Conservation (phyloP, 53 echinoderm and acorn worm genomes). For the Temnopleurus reevesii region DNA sequence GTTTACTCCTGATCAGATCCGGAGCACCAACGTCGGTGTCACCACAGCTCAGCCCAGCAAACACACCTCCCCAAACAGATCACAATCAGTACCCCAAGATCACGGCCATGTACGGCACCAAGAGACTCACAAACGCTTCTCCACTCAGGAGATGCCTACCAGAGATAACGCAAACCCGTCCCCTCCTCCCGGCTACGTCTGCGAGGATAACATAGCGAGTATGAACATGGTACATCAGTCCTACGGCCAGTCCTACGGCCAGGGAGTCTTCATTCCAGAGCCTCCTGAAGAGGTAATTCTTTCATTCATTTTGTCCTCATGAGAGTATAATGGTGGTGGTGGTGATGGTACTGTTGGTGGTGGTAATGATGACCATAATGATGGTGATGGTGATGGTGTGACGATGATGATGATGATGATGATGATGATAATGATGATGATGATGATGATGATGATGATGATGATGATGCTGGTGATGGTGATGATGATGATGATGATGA, state of each 20-base stretch:
- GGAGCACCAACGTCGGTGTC: neutral
- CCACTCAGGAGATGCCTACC: slow-evolving; percentile 72
- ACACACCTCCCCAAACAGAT: slow-evolving; percentile 39
- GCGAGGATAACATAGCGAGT: neutral
- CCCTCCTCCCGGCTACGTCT: slow-evolving; percentile 75
- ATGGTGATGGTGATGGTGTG: no score
- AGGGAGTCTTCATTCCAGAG: slow-evolving; percentile 79
- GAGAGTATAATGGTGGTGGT: no score
- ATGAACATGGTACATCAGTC: neutral
- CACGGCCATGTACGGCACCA: neutral
- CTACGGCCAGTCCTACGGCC: slow-evolving; percentile 51
- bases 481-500: no score
- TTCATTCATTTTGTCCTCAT: no score
- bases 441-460: no score
- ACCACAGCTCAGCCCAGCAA: neutral
- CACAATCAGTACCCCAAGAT: slow-evolving; percentile 70
- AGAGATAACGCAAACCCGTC: slow-evolving; percentile 75
- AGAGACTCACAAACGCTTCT: slow-evolving; percentile 68
- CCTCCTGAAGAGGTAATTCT: slow-evolving; percentile 67
- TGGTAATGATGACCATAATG: no score
- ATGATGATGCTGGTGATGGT: no score
- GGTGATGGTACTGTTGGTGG: no score
- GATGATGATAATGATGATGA: no score
- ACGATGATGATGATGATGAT: no score
- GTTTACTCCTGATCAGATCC: slow-evolving; percentile 50